Base-by-base conservation (phyloP, 1,140 invertebrate genomes). In the Eumaeus atala region DNA sequence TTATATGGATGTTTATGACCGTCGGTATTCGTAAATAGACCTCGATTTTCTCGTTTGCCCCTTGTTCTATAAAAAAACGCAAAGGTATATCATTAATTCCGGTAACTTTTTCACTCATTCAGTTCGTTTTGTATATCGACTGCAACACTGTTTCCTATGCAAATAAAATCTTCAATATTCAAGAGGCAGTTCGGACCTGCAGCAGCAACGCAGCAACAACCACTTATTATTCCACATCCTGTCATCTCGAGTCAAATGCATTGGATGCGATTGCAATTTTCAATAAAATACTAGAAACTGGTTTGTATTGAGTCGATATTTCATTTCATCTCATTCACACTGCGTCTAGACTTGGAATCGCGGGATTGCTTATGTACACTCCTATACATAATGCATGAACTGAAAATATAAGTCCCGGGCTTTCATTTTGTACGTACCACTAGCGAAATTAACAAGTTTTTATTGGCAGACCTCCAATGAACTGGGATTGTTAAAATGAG, bases 371-470 rank as follows among this genome's bases (percentile, higher is more conserved):
- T 79, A 74, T 78, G 69, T 67, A 66, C 77, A 65, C 61, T 60
- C 63, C 56, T 65, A 84, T 84, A 76, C 73, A 81, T 84, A 76
- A 79, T 74, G 74, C 76, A 84, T 84, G 70, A 81, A 72, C 67
- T 70, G 59, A 66, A 74, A 74, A 76, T 84, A 81, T 78, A 74
- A 73, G 74, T 74, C 67, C 70, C 2, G 61, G 65, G 70, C 67
- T 71, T 77, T 72, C 70, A 75, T 77, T 76, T 73, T 73, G 63
- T 67, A 65, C 69, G 66, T 72, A 64, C 65, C 71, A 72, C 65
- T 77, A 67, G 68, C 69, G 63, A 79, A 83, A 81, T 81, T 83
- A 83, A 76, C 70, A 70, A 72, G 67, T 79, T 79, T 77, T 74
- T 81, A 83, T 79, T 83, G 77, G 75, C 75, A 73, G 66, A 62